Evolutionary conservation across 2,797 vertebrate genomes (phyloP).

Genomic region (Megalops cyprinoides): DNA sequence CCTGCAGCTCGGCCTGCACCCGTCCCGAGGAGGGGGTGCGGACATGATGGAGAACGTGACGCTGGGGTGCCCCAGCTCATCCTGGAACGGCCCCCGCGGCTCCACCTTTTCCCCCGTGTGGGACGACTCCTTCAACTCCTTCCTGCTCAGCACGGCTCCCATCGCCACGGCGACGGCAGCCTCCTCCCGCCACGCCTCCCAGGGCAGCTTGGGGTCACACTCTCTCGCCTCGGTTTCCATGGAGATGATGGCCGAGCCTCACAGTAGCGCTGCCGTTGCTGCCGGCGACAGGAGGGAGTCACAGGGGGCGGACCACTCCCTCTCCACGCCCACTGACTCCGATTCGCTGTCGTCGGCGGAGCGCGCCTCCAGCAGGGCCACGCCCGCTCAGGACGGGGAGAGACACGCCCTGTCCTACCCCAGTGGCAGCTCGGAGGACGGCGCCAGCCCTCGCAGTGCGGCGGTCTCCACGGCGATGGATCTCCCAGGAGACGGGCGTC

Average conservation of each 20-base stretch:
- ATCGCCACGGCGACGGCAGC: constrained; percentile 39
- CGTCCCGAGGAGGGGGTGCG: constrained; percentile 49
- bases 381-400: constrained; percentile 66
- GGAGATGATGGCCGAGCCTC: constrained; percentile 35
- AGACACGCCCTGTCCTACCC: constrained; percentile 75
- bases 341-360: constrained; percentile 66
- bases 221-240: constrained; percentile 43
- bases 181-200: constrained; percentile 39
- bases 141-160: constrained; percentile 56
- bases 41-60: constrained; percentile 65
- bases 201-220: constrained; percentile 49
- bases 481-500: constrained; percentile 51
- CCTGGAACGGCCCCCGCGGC: constrained; percentile 77
- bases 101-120: constrained; percentile 66
- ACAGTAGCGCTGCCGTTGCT: neutral
- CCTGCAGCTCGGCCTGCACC: constrained; percentile 49
- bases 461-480: constrained; percentile 53
- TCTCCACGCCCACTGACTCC: constrained; percentile 69
- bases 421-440: constrained; percentile 77
- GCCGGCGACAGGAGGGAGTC: constrained; percentile 15
- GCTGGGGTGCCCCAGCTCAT: constrained; percentile 63
- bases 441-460: constrained; percentile 73
- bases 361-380: constrained; percentile 52
- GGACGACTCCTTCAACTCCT: constrained; percentile 68
- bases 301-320: constrained; percentile 48